Evolutionary conservation across 2,113 vertebrate genomes (phyloP).

Genomic region (Dromaius novaehollandiae): DNA sequence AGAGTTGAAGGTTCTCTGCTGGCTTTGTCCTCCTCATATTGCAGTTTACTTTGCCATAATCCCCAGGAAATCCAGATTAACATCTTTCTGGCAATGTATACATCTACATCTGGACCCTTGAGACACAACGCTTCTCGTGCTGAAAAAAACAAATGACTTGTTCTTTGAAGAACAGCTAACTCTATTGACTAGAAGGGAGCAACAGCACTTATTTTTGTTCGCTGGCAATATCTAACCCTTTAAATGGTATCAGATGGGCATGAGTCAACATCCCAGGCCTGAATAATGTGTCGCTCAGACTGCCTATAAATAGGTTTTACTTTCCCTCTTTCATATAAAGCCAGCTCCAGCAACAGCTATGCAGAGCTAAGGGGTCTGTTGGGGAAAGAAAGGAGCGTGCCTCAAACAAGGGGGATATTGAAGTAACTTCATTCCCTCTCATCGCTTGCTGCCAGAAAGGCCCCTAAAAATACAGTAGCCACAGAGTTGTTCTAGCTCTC

Average conservation of each 20-base stretch:
- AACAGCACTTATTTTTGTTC: background rate
- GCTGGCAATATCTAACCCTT: background rate
- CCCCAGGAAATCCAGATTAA: constrained; percentile 8
- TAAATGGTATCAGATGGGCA: constrained; percentile 53
- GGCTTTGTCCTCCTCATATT: background rate
- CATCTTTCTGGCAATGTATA: background rate
- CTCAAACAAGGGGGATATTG: background rate
- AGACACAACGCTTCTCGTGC: background rate
- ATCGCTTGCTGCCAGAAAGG: background rate
- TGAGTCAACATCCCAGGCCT: constrained; percentile 38
- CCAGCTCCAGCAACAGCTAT: background rate
- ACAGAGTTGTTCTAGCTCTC: background rate
- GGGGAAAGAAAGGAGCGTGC: background rate
- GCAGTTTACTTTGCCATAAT: background rate
- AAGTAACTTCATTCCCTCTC: background rate
- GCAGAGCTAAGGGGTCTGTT: background rate
- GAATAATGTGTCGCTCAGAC: background rate
- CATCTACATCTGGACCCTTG: background rate
- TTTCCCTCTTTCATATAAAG: background rate
- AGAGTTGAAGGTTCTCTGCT: background rate
- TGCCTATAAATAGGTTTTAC: constrained; percentile 39
- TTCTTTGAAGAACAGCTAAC: background rate
- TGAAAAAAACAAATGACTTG: background rate
- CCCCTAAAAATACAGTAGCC: constrained; percentile 7
- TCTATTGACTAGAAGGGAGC: constrained; percentile 12